phyloP scores from a whole-genome alignment of 1,140 invertebrate species.

The Drosophila persimilis region DNA sequence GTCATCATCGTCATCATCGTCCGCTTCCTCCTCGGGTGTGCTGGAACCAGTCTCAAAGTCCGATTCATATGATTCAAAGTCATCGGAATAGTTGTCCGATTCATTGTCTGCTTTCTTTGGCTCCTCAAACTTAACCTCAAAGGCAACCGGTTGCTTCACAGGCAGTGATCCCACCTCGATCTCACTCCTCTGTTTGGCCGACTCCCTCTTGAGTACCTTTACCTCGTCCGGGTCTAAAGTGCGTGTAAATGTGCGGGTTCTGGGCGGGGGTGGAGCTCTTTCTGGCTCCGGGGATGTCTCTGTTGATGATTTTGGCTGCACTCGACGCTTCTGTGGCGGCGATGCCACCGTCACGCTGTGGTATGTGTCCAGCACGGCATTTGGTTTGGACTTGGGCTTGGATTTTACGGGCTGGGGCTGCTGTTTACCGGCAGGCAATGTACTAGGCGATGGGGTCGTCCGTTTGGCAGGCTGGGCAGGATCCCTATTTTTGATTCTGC shows the following conservation, averaged over 20 bases:
- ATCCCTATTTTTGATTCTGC: conserved; percentile 52
- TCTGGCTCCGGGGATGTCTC: conserved; percentile 1
- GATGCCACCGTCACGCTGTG: conserved; percentile 82
- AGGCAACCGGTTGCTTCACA: conserved; percentile 63
- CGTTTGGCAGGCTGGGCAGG: conserved; percentile 22
- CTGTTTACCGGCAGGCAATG: conserved; percentile 32
- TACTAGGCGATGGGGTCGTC: conserved; percentile 62
- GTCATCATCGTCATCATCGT: conserved; percentile 7
- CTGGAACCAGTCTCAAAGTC: conserved; percentile 83
- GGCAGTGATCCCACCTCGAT: conserved; percentile 20
- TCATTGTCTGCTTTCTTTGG: conserved; percentile 36
- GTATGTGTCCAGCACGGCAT: conserved; percentile 76
- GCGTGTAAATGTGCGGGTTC: conserved; percentile 57
- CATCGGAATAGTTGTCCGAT: conserved; percentile 83
- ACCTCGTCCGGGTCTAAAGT: conserved; percentile 77
- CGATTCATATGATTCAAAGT: conserved; percentile 85
- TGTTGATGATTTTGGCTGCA: conserved; percentile 38
- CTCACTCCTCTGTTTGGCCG: conserved; percentile 61
- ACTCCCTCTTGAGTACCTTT: conserved; percentile 67
- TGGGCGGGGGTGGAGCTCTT: conserved; percentile 17
- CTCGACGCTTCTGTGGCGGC: conserved; percentile 70
- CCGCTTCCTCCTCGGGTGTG: conserved; percentile 52
- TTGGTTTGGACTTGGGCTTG: conserved; percentile 54
- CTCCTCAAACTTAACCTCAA: conserved; percentile 73
- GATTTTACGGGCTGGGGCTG: conserved; percentile 23